Conservation (phyloP, 2,797 vertebrate genomes). For the Sylvia borin region DNA sequence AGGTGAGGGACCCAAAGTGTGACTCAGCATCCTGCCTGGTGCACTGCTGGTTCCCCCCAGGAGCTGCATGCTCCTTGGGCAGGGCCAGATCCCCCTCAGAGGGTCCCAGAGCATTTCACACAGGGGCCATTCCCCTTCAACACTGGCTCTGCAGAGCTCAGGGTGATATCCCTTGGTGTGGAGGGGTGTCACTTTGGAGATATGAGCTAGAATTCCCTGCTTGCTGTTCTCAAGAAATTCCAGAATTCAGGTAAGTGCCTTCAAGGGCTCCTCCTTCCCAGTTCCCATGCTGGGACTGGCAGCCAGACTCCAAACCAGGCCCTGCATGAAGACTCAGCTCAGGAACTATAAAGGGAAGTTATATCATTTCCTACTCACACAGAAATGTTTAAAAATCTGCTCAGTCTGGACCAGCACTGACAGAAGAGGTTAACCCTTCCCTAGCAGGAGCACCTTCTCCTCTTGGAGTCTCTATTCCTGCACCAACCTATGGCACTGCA, state of each 20-base stretch:
- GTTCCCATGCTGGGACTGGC: neutral
- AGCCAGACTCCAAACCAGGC: neutral
- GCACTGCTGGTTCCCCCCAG: neutral
- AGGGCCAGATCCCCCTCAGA: neutral
- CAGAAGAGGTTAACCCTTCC: neutral
- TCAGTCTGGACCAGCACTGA: neutral
- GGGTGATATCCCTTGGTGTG: neutral
- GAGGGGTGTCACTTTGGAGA: neutral
- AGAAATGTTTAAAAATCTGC: neutral
- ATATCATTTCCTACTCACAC: neutral
- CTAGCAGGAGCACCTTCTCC: neutral
- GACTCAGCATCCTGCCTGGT: neutral
- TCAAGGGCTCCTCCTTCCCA: neutral
- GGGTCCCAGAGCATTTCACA: neutral
- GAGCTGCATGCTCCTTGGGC: neutral
- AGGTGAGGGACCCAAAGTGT: neutral
- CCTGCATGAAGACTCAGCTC: neutral
- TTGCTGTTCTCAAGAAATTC: neutral
- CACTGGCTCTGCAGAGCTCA: neutral
- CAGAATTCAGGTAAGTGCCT: neutral
- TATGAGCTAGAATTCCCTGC: neutral
- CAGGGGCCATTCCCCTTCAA: neutral
- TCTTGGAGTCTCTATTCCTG: neutral
- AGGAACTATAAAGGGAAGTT: neutral
- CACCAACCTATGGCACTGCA: neutral